Evolutionary conservation across 2,888 invertebrate genomes (phyloP).

Genomic region (Stomorhina lunata): DNA sequence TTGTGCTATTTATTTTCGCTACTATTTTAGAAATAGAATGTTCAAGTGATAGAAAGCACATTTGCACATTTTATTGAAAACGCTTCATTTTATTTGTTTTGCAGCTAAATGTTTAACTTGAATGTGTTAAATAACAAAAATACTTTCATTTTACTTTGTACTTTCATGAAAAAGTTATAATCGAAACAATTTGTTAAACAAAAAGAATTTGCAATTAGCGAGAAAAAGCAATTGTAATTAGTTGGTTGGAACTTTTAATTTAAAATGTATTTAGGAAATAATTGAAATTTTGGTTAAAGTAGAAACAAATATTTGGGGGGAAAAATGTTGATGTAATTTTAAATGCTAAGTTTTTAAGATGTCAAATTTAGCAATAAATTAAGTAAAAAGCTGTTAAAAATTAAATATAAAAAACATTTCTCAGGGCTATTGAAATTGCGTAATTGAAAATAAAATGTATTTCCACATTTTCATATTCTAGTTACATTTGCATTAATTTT

Average conservation of each 20-base stretch:
- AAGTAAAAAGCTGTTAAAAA: too few relatives aligned
- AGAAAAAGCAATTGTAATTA: constrained; percentile 19
- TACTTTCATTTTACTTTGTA: not conserved
- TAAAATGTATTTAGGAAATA: not conserved
- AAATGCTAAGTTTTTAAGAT: too few relatives aligned
- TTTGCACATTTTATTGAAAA: not conserved
- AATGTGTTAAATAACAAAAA: not conserved
- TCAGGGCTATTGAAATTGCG: too few relatives aligned
- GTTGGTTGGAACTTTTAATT: not conserved
- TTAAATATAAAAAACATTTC: too few relatives aligned
- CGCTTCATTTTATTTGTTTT: not conserved
- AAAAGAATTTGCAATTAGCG: constrained; percentile 36
- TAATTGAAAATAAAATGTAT: too few relatives aligned
- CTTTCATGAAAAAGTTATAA: not conserved
- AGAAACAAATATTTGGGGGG: too few relatives aligned
- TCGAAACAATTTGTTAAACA: not conserved
- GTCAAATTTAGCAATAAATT: too few relatives aligned
- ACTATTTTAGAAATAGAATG: not conserved
- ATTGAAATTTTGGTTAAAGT: too few relatives aligned
- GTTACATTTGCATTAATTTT: not conserved
- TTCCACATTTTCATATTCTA: not conserved
- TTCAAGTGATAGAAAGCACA: not conserved
- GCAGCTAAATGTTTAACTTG: not conserved
- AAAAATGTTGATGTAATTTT: too few relatives aligned
- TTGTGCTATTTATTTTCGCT: not conserved